Conservation (phyloP, 2,797 vertebrate genomes). For the Cuniculus paca region DNA sequence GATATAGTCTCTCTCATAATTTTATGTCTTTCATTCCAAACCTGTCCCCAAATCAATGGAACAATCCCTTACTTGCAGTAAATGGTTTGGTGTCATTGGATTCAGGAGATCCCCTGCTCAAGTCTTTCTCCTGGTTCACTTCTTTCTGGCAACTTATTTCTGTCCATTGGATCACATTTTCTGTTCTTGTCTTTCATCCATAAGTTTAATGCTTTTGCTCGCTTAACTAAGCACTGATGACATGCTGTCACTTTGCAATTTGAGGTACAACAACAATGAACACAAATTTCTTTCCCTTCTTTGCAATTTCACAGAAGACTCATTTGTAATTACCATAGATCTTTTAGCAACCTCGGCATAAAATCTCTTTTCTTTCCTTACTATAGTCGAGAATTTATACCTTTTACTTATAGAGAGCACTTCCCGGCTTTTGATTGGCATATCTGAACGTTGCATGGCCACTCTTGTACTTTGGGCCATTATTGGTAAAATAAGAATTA, state of each 20-base stretch:
- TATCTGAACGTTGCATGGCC: background rate
- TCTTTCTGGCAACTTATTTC: background rate
- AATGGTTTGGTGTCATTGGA: no score
- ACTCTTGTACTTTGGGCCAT: background rate
- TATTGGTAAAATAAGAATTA: background rate
- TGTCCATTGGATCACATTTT: no score
- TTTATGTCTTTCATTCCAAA: background rate
- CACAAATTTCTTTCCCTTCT: background rate
- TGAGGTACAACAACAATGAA: background rate
- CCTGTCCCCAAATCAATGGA: background rate
- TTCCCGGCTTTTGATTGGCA: background rate
- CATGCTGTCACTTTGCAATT: background rate
- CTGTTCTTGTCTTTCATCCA: background rate
- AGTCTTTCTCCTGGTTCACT: background rate
- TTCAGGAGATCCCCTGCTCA: background rate
- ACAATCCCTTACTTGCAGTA: background rate
- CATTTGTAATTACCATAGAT: background rate
- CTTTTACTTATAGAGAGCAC: background rate
- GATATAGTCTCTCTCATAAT: background rate
- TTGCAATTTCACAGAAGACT: background rate
- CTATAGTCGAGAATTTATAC: background rate
- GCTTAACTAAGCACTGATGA: background rate
- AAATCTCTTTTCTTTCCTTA: background rate
- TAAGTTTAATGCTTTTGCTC: no score
- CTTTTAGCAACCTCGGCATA: background rate